Conservation (phyloP, 37 sponge, comb jelly and placozoan species). For the Corticium candelabrum region DNA sequence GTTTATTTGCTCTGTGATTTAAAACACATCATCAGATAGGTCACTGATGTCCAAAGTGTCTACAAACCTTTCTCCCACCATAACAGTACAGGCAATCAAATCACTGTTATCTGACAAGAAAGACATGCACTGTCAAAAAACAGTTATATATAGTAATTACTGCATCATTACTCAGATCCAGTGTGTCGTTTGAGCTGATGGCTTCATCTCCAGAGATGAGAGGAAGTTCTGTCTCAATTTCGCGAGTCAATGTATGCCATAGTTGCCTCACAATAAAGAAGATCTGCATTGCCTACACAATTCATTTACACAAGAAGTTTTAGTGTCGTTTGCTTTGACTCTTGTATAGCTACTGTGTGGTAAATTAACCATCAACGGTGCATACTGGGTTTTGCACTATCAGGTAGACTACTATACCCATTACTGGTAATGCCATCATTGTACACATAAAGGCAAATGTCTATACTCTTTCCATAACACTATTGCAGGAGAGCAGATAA, state of each 20-base stretch:
- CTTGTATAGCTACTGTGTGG: no score
- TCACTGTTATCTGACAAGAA: slow-evolving; percentile 45
- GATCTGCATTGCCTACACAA: slow-evolving; percentile 60
- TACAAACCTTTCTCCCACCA: slow-evolving; percentile 40
- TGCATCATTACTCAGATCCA: slow-evolving; percentile 45
- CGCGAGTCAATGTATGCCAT: slow-evolving; percentile 26
- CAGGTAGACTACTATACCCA: no score
- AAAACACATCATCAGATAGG: not conserved
- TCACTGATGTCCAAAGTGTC: not conserved
- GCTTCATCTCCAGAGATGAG: slow-evolving; percentile 35
- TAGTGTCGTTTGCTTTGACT: no score
- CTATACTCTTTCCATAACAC: no score
- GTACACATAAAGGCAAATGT: no score
- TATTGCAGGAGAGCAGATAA: no score
- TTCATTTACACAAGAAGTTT: no score
- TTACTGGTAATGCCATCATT: no score
- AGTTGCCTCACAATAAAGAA: slow-evolving; percentile 61
- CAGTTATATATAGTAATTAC: no score
- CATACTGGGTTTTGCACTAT: no score
- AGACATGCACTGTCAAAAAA: not conserved
- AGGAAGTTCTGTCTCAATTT: slow-evolving; percentile 48
- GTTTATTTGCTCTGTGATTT: slow-evolving; percentile 13
- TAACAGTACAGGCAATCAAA: slow-evolving; percentile 59
- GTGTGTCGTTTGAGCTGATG: slow-evolving; percentile 33
- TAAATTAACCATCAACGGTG: no score